These are phyloP conservation scores for Siphlonurus alternatus DNA, from an alignment of 2,888 invertebrate genomes.

Conservation along the genomic window DNA sequence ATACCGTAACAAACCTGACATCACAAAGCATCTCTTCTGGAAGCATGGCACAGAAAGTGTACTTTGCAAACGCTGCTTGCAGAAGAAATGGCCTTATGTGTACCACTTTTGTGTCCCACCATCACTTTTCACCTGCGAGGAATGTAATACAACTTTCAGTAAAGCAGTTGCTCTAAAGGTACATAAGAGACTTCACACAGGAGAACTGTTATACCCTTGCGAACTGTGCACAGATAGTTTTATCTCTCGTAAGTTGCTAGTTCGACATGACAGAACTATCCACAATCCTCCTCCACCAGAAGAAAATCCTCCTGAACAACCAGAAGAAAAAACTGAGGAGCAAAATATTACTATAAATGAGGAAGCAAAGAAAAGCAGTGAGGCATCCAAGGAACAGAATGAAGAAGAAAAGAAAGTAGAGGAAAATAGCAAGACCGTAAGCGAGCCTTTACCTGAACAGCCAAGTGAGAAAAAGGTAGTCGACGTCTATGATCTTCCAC, in stretches of 20 bases:
- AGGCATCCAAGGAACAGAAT: conserved; percentile 10
- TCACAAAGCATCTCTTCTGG: conserved; percentile 80
- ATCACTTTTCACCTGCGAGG: conserved; percentile 57
- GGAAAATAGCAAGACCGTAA: conserved; percentile 11
- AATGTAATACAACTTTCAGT: conserved; percentile 57
- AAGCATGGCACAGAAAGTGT: conserved; percentile 84
- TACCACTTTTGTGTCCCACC: conserved; percentile 83
- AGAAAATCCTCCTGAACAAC: conserved; percentile 12
- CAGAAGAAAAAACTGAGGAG: conserved; percentile 5
- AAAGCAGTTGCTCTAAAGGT: conserved; percentile 66
- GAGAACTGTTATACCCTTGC: conserved; percentile 54
- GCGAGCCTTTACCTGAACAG: conserved; percentile 15
- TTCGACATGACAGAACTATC: conserved; percentile 52
- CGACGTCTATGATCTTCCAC: conserved; percentile 55
- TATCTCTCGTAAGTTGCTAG: conserved; percentile 59
- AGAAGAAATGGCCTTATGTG: conserved; percentile 83
- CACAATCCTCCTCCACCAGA: conserved; percentile 24
- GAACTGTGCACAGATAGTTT: conserved; percentile 59
- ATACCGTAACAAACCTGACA: conserved; percentile 74
- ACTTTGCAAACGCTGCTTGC: conserved; percentile 64
- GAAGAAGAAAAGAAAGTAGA: conserved; percentile 10
- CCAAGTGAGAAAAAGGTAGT: conserved; percentile 29
- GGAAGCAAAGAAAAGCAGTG: background rate
- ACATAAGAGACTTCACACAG: conserved; percentile 60
- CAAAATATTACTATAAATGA: conserved; percentile 11